Percentiles rank a stretch among this genome's conserved stretches.
phyloP scores from a whole-genome alignment of 2,113 vertebrate species.

The Nibea albiflora region DNA sequence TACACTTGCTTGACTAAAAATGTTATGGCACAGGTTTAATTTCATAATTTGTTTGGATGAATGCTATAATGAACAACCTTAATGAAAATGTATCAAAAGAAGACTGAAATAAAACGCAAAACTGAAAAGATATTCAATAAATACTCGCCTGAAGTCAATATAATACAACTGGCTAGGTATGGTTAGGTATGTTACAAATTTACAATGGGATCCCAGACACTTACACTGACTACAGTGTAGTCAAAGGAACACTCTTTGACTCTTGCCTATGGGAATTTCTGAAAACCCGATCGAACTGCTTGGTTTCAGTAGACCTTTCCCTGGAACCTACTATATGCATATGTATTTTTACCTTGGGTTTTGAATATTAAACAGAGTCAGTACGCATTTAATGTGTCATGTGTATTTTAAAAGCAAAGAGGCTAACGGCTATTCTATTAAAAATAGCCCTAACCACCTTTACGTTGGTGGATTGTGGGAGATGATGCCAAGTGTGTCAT shows the following conservation, averaged over 20 bases:
- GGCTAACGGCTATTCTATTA: too few species aligned
- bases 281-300: background rate
- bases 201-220: background rate
- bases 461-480: too few species aligned
- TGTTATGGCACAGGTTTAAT: background rate
- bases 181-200: background rate
- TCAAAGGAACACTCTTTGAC: background rate
- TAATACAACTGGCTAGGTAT: background rate
- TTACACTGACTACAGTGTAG: too few species aligned
- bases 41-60: background rate
- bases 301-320: background rate
- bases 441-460: too few species aligned
- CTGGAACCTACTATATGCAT: background rate
- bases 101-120: background rate
- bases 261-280: too few species aligned
- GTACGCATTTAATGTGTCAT: background rate
- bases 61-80: background rate
- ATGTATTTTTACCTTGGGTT: background rate
- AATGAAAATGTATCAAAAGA: background rate
- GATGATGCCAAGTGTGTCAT: background rate
- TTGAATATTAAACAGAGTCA: background rate
- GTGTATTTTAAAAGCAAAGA: background rate
- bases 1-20: background rate
- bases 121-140: background rate
- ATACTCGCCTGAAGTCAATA: background rate